These are phyloP conservation scores for Acrossocheilus fasciatus DNA, from an alignment of 2,797 vertebrate genomes.

Conservation along the genomic window DNA sequence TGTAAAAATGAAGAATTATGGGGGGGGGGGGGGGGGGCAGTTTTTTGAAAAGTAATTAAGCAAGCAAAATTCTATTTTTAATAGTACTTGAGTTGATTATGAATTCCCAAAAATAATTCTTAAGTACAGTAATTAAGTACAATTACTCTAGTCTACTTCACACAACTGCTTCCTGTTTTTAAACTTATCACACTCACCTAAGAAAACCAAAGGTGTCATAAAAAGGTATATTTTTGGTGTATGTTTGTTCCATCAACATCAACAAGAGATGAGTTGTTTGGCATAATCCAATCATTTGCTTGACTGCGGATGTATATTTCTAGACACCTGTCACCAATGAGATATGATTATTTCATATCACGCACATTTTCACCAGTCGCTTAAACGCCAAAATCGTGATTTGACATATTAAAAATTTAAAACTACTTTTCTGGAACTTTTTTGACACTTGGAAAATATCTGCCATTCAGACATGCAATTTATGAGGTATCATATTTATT, in stretches of 20 bases:
- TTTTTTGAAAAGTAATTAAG: too few species aligned
- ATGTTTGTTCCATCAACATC: neutral
- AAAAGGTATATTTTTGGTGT: too few species aligned
- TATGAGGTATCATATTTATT: neutral
- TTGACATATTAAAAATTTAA: neutral
- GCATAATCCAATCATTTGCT: slow-evolving; percentile 7
- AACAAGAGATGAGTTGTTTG: neutral
- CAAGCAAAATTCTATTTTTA: too few species aligned
- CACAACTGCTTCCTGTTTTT: too few species aligned
- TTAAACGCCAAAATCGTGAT: neutral
- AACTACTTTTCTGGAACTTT: slow-evolving; percentile 14
- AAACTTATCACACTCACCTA: too few species aligned
- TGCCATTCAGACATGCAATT: neutral
- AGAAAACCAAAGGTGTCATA: too few species aligned
- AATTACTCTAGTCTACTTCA: neutral
- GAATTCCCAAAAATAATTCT: neutral
- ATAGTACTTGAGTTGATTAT: neutral
- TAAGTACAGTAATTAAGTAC: neutral
- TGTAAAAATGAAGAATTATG: too few species aligned
- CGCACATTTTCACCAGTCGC: neutral
- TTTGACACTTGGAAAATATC: neutral
- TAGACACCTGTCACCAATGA: slow-evolving; percentile 19
- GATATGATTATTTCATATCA: neutral
- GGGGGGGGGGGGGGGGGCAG: too few species aligned
- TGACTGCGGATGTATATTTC: neutral